Conservation (phyloP, 92 coral and sea anemone genomes). For the Paragorgia papillata region DNA sequence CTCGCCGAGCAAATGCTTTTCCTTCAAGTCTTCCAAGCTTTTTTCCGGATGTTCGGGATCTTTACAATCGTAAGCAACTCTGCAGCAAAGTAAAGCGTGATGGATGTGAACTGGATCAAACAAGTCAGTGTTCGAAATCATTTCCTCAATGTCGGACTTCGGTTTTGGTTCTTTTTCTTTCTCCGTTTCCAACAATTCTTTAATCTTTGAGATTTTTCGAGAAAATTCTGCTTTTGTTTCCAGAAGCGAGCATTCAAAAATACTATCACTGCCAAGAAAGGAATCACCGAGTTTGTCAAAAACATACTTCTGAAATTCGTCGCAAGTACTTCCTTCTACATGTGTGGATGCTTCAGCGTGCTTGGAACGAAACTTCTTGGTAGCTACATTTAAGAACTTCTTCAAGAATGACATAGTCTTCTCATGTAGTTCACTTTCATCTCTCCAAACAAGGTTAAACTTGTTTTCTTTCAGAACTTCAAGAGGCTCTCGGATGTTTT, state of each 20-base stretch:
- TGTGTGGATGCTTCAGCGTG: too few relatives aligned
- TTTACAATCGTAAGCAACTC: constrained; percentile 17
- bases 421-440: too few relatives aligned
- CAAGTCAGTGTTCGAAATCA: constrained; percentile 6
- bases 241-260: neutral
- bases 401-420: too few relatives aligned
- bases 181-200: neutral
- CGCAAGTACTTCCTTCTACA: too few relatives aligned
- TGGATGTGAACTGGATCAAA: constrained; percentile 8
- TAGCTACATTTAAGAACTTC: too few relatives aligned
- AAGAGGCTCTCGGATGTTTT: too few relatives aligned
- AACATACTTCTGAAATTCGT: too few relatives aligned
- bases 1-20: constrained; percentile 10
- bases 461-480: too few relatives aligned
- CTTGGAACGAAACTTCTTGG: too few relatives aligned
- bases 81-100: constrained; percentile 14
- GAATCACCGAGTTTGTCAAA: too few relatives aligned
- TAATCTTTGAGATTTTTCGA: neutral
- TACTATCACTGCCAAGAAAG: too few relatives aligned
- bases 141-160: constrained; percentile 2
- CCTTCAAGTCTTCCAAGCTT: neutral
- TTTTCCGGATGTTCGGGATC: neutral
- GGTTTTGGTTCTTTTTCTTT: neutral
- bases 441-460: too few relatives aligned
- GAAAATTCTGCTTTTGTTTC: neutral